phyloP scores from a whole-genome alignment of 2,888 invertebrate genomes.

The Netelia inedita region DNA sequence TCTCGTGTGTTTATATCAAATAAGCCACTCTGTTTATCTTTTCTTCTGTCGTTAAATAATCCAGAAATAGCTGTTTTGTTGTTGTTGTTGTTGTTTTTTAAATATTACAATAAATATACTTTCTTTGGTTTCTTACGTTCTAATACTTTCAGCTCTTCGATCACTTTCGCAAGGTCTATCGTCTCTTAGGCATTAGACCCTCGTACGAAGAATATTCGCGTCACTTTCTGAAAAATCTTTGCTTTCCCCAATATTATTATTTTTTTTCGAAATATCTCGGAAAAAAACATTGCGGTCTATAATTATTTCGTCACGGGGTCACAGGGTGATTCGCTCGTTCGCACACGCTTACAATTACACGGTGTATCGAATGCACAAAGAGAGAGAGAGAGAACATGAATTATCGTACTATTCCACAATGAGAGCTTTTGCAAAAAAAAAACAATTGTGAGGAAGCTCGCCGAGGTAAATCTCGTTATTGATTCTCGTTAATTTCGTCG shows the following conservation, averaged over 20 bases:
- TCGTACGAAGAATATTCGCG: slow-evolving; percentile 22
- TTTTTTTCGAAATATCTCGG: slow-evolving; percentile 9
- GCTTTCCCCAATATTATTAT: neutral
- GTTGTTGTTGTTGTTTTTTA: slow-evolving; percentile 14
- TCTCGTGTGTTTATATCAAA: slow-evolving; percentile 67
- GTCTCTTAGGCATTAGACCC: slow-evolving; percentile 66
- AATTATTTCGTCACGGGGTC: slow-evolving; percentile 58
- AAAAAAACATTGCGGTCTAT: slow-evolving; percentile 11
- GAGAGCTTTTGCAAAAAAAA: slow-evolving; percentile 19
- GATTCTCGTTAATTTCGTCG: slow-evolving; percentile 19
- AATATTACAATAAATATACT: slow-evolving; percentile 64
- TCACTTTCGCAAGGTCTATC: slow-evolving; percentile 65
- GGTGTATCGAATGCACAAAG: slow-evolving; percentile 34
- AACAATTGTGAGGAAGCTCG: slow-evolving; percentile 54
- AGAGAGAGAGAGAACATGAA: slow-evolving; percentile 26
- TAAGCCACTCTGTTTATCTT: slow-evolving; percentile 55
- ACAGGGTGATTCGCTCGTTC: slow-evolving; percentile 63
- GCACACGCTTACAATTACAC: neutral
- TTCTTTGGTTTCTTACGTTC: slow-evolving; percentile 64
- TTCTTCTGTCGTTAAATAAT: slow-evolving; percentile 50
- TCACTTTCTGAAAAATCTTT: neutral
- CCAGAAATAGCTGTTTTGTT: slow-evolving; percentile 48
- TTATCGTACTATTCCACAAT: slow-evolving; percentile 25
- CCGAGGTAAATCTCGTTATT: slow-evolving; percentile 45
- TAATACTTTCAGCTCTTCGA: slow-evolving; percentile 65